Base-by-base conservation (phyloP, 2,888 invertebrate genomes). In the Erynnis tages region DNA sequence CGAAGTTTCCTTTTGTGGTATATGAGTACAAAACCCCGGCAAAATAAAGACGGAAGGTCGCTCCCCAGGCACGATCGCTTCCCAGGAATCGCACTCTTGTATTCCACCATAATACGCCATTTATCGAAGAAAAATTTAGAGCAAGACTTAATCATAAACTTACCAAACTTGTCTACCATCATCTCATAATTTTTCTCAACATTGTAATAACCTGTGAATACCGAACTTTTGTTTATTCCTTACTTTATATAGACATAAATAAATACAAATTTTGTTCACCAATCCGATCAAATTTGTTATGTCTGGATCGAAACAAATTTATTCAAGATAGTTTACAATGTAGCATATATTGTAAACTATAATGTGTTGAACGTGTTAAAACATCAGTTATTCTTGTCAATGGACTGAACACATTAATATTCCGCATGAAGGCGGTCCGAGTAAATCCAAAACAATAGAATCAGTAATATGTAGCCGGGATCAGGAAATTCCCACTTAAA, bases 401-500 rank as follows among this genome's bases (percentile, higher is more conserved):
- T 41, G 47, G 17, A 13, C 8, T 23, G 14, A 16, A 29, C 25
- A 27, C 46, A 54, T 54, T 47, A 30, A 54, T 47, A 54, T 54
- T 54, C 53, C 27, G 41, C 47, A 23, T 41, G 40, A 45, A 27
- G 44, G 19, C 53, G 32, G 25, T 40, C 27, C 43, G 46, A 49
- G 49, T 34, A 47, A 47, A 44, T 54, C 45, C 38, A 54, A 49
- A 45, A 54, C 52, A 53, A 53, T 54, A 43, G 34, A 54, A 52
- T 57, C 37, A 34, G 40, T 30, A 45, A 44, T 37, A 41, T 43
- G 43, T 49, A 44, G 48, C 44, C 40, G 44, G 45, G 52, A 47
- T 47, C 54, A 54, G 56, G 52, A 44, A 54, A 52, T 52, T 53
- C 52, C 54, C 54, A 56, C 32, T 41, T 23, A 49, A 44, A 34